A percentile compares a stretch with the other conserved stretches of the same genome.
Conservation (phyloP, 2,888 invertebrate genomes). For the Diarsia dahlii region DNA sequence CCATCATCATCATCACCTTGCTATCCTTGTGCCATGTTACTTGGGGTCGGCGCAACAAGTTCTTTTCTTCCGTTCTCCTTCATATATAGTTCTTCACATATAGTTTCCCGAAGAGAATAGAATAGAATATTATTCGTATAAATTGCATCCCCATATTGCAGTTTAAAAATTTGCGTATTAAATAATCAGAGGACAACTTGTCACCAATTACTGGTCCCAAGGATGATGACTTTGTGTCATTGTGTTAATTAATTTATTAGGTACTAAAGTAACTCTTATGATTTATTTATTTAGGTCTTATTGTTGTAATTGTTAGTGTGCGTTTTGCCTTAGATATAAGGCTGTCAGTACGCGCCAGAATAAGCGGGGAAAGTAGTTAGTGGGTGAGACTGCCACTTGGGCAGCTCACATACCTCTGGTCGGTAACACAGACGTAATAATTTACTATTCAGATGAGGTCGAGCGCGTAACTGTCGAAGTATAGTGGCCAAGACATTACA, state of each 20-base stretch:
- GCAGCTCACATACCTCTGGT: conserved; percentile 51
- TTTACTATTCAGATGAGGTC: conserved; percentile 55
- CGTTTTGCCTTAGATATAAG: not conserved
- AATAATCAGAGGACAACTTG: not conserved
- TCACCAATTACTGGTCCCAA: not conserved
- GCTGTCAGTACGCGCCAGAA: conserved; percentile 41
- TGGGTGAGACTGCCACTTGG: conserved; percentile 70
- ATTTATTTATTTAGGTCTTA: not conserved
- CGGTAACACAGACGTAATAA: conserved; percentile 49
- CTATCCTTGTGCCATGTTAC: too few relatives aligned
- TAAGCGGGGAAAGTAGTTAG: conserved; percentile 77
- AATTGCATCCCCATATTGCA: not conserved
- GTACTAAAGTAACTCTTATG: not conserved
- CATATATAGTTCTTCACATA: too few relatives aligned
- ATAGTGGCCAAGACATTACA: conserved; percentile 22
- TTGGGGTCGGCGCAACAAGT: too few relatives aligned
- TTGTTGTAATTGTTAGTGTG: not conserved
- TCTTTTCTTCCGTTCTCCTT: too few relatives aligned
- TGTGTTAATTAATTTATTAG: not conserved
- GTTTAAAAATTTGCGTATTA: not conserved
- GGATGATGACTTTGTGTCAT: not conserved
- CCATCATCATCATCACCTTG: too few relatives aligned
- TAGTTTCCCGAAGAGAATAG: too few relatives aligned
- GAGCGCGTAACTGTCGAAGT: conserved; percentile 43
- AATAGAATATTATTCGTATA: too few relatives aligned